Base-by-base conservation (phyloP, 2,113 vertebrate genomes). In the Boulengeromyrus knoepffleri region DNA sequence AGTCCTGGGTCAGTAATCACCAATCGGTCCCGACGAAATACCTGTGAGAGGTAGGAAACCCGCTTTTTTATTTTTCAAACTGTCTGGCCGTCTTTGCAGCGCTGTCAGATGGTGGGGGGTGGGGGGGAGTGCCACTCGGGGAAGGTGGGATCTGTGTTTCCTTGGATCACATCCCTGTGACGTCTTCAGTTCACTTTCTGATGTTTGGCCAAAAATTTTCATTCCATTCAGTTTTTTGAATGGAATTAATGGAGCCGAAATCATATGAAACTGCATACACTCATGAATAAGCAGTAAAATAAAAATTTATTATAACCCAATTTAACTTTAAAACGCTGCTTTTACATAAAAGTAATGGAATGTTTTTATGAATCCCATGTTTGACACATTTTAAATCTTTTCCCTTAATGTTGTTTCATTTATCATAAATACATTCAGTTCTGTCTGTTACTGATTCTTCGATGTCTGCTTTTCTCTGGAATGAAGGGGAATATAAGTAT, bases 1-100 rank as follows among this genome's bases (percentile, higher is more conserved):
- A 96, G 95, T 96, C 92, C 74, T 92, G 87, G 92, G 92, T 94
- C 94, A 92, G 92, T 90, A 93, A 91, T 21, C 62, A 92, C 93
- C 90, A 93, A 88, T 94, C 91, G 92, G 94, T 92, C 90, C 87
- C 92, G 91, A 94, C 92, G 92, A 83, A 91, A 90, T 62, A 10
- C 93, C 92, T 89, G 90, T 87, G 92, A 93, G 95, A 95, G 95
- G 95, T 96, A 95, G 95, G 95, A 94, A 47, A 24, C 90, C 93
- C 66, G 88, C 74, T 92, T 93, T 94, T 92, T 88, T 62, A 92
- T 88, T 70, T 50, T 87, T 45, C 49, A 85, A 88, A 74, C 19
- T 87, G 89, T 90, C 46, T 31, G 91, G 42, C 74, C 85, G 10
- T 49, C 85, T 47, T 53, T 84, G 19, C 70, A 4, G 31, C 36